Evolutionary conservation across 2,113 vertebrate species (phyloP).

Genomic region (Brachionichthys hirsutus): DNA sequence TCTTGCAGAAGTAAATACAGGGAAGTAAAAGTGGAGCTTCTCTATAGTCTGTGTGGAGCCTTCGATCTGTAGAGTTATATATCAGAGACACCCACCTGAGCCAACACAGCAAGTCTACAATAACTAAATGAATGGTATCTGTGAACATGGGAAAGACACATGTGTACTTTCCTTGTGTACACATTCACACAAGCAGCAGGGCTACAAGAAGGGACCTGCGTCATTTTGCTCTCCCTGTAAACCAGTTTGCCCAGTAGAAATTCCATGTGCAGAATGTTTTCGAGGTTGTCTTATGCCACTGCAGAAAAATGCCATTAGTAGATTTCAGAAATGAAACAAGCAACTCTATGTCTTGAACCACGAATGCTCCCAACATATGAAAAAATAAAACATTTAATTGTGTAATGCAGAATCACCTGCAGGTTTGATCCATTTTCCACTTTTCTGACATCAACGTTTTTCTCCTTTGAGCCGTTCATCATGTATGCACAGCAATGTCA

Average conservation of each 20-base stretch:
- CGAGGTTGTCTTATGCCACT: neutral
- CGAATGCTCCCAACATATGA: too few relatives aligned
- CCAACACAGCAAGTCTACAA: too few relatives aligned
- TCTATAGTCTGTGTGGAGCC: constrained; percentile 28
- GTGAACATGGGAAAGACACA: too few relatives aligned
- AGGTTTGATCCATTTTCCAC: too few relatives aligned
- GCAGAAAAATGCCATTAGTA: too few relatives aligned
- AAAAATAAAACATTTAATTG: too few relatives aligned
- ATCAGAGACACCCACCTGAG: too few relatives aligned
- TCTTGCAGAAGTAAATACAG: constrained; percentile 42
- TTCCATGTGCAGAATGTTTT: constrained; percentile 10
- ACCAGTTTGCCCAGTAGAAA: constrained; percentile 23
- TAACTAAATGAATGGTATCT: too few relatives aligned
- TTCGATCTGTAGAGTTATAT: neutral
- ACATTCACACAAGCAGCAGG: neutral
- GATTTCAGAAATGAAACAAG: neutral
- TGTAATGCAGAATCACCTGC: too few relatives aligned
- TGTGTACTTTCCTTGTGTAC: too few relatives aligned
- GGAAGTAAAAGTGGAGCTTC: constrained; percentile 12
- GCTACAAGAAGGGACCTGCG: neutral
- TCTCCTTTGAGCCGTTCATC: neutral
- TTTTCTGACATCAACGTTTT: too few relatives aligned
- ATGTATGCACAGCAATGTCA: neutral
- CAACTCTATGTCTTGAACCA: neutral
- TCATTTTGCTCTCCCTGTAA: constrained; percentile 4